These are phyloP conservation scores for Mallotus villosus DNA, from an alignment of 2,797 vertebrate genomes.

Conservation along the genomic window DNA sequence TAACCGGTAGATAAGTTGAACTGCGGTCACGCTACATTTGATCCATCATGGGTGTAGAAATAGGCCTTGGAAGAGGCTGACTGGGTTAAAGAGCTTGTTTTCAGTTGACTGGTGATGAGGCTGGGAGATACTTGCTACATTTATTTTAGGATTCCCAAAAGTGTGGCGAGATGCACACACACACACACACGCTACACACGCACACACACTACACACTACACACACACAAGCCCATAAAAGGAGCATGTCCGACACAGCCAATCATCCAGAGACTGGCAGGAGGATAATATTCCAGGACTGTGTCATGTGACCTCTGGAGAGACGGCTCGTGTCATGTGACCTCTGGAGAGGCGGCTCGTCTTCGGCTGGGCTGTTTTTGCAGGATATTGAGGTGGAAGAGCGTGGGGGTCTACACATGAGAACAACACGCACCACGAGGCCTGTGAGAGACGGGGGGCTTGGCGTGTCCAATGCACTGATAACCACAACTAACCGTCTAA, in stretches of 20 bases:
- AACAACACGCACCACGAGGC: constrained; percentile 44
- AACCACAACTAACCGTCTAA: constrained; percentile 72
- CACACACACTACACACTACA: not conserved
- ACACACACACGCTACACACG: no score
- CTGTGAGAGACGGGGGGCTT: constrained; percentile 60
- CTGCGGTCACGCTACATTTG: constrained; percentile 65
- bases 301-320: constrained; percentile 80
- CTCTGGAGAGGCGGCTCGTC: constrained; percentile 71
- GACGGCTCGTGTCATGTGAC: constrained; percentile 82
- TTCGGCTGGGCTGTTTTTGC: constrained; percentile 54
- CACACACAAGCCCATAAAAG: constrained; percentile 79
- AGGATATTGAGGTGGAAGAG: constrained; percentile 62
- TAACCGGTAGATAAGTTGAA: constrained; percentile 57
- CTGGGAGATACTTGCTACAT: constrained; percentile 77
- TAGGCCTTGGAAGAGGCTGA: constrained; percentile 70
- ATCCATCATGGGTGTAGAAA: constrained; percentile 71
- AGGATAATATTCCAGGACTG: constrained; percentile 80
- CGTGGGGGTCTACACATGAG: constrained; percentile 58
- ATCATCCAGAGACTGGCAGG: constrained; percentile 69
- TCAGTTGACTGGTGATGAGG: constrained; percentile 75
- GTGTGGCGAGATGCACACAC: constrained; percentile 69
- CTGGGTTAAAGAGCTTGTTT: constrained; percentile 75
- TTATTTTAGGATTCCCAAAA: constrained; percentile 84
- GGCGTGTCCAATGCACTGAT: constrained; percentile 70
- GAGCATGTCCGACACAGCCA: constrained; percentile 75